Evolutionary conservation across 2,888 invertebrate genomes (phyloP).

Genomic region (Tuberolachnus salignus): DNA sequence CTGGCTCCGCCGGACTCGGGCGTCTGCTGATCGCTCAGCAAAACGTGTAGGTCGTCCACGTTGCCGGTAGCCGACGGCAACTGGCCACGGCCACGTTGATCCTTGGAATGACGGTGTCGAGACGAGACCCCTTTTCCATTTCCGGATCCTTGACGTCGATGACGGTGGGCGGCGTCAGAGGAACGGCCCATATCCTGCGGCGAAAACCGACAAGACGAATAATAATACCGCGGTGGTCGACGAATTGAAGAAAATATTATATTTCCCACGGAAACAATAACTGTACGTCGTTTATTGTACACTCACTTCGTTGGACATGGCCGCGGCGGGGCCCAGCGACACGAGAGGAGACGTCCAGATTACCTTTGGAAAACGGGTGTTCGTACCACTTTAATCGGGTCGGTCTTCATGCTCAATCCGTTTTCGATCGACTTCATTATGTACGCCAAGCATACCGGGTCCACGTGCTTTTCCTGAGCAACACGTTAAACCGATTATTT

Average conservation of each 20-base stretch:
- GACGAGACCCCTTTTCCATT: slow-evolving; percentile 26
- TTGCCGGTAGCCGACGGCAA: not conserved
- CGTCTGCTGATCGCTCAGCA: slow-evolving; percentile 13
- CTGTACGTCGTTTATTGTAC: too few species aligned
- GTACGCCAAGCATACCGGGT: slow-evolving; percentile 36
- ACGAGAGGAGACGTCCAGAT: slow-evolving; percentile 41
- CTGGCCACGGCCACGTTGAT: slow-evolving; percentile 1
- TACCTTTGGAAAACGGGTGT: slow-evolving; percentile 43
- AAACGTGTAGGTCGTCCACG: slow-evolving; percentile 21
- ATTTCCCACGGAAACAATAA: too few species aligned
- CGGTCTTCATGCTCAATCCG: slow-evolving; percentile 39
- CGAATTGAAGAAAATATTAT: too few species aligned
- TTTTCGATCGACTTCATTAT: slow-evolving; percentile 44
- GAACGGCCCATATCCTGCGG: slow-evolving; percentile 24
- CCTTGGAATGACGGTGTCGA: slow-evolving; percentile 19
- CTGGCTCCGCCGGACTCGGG: not conserved
- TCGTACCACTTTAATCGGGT: slow-evolving; percentile 43
- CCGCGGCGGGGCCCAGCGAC: slow-evolving; percentile 17
- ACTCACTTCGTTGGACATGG: slow-evolving; percentile 32
- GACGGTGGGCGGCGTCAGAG: slow-evolving; percentile 23
- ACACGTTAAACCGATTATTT: too few species aligned
- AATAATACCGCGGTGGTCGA: too few species aligned
- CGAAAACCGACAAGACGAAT: not conserved
- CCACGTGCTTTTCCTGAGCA: slow-evolving; percentile 25
- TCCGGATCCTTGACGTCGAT: slow-evolving; percentile 29